Evolutionary conservation across 2,888 invertebrate genomes (phyloP), one percentile per base, ranked within the genome.

Genomic region (Cheilosia urbana): DNA sequence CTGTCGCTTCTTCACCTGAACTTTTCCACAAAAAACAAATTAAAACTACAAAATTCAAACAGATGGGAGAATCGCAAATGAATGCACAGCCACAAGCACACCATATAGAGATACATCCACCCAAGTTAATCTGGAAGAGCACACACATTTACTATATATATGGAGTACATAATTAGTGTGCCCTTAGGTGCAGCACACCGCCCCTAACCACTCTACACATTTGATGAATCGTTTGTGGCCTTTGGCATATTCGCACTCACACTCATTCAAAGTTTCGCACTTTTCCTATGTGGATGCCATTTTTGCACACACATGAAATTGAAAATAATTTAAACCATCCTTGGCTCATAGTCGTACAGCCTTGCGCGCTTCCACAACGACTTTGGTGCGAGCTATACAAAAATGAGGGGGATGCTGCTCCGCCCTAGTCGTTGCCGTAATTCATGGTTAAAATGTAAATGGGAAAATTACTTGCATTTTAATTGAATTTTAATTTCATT

Each of bases 401-500:
- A 13, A 4, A 21, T 51, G 30, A 15, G 55, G 53, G 42, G 21
- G 27, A 53, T 66, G 42, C 53, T 37, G 60, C 17, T 53, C 13
- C 51, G 15, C 15, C 13, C 11, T 55, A 45, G 66, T 65, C 37
- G 69, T 58, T 49, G 58, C 55, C 58, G 80, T 85, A 80, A 80
- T 85, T 85, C 84, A 80, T 85, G 80, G 80, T 80, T 80, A 80
- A 85, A 85, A 85, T 85, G 80, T 76, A 85, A 85, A 85, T 85
- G 84, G 71, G 84, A 85, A 85, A 85, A 85, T 85, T 85, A 85
- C 84, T 85, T 85, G 84, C 80, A 68, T 85, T 85, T 85, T 85
- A 85, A 85, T 85, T 85, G 84, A 85, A 85, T 85, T 85, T 85
- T 80, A 85, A 85, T 85, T 85, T 85, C 80, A 85, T 85, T 85